phyloP scores from a whole-genome alignment of 2,797 vertebrate genomes.

The Tiaroga cobitis region DNA sequence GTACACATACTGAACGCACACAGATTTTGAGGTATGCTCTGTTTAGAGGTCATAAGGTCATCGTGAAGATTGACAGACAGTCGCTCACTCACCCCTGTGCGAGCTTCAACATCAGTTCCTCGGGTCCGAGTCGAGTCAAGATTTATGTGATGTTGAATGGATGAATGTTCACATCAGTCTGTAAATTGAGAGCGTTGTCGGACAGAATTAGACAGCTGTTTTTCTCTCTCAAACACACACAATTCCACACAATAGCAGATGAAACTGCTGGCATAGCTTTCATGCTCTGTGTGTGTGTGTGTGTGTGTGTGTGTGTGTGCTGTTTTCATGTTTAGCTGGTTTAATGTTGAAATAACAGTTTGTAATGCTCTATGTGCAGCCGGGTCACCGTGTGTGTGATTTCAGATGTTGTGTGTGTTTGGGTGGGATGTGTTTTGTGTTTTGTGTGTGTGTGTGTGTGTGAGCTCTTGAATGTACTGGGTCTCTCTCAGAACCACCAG shows the following conservation, averaged over 20 bases:
- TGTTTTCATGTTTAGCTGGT: slow-evolving; percentile 36
- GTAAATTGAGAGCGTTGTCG: background rate
- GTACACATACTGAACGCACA: background rate
- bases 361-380: slow-evolving; percentile 9
- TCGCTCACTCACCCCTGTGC: background rate
- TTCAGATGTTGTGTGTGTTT: background rate
- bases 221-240: background rate
- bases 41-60: background rate
- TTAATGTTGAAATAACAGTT: slow-evolving; percentile 25
- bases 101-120: background rate
- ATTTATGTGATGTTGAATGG: background rate
- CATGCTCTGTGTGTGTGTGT: slow-evolving; percentile 70
- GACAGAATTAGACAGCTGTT: background rate
- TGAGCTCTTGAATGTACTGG: slow-evolving; percentile 68
- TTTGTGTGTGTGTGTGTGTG: no score
- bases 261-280: slow-evolving; percentile 78
- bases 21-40: background rate
- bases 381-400: background rate
- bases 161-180: background rate
- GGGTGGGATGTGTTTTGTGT: slow-evolving; percentile 29
- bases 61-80: background rate
- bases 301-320: slow-evolving; percentile 33
- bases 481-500: slow-evolving; percentile 66
- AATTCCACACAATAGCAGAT: slow-evolving; percentile 52
- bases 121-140: background rate